A percentile compares a stretch with the other conserved stretches of the same genome.
Evolutionary conservation across 1,140 invertebrate genomes (phyloP).

Genomic region (Polyergus mexicanus): DNA sequence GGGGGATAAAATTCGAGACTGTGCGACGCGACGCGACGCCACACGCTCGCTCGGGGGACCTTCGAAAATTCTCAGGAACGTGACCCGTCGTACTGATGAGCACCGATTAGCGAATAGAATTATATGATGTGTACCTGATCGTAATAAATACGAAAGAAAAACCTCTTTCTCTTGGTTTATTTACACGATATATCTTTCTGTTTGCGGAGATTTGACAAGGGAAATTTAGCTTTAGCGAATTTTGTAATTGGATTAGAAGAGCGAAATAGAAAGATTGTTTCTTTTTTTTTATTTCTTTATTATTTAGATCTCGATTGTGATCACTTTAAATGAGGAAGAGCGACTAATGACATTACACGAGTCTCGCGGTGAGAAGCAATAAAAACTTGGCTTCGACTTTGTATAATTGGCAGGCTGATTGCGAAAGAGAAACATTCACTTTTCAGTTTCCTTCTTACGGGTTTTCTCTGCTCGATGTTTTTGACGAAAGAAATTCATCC

Average conservation of each 20-base stretch:
- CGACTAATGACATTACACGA: conserved; percentile 39
- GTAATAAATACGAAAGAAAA: conserved; percentile 40
- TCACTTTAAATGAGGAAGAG: conserved; percentile 21
- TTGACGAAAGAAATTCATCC: not conserved
- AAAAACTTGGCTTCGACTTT: conserved; percentile 44
- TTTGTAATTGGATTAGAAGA: not conserved
- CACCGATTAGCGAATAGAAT: conserved; percentile 55
- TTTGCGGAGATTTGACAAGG: conserved; percentile 12
- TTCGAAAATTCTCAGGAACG: conserved; percentile 59
- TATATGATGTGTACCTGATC: conserved; percentile 22
- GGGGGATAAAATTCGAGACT: conserved; percentile 59
- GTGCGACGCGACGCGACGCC: conserved; percentile 15
- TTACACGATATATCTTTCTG: conserved; percentile 27
- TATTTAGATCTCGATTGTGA: conserved; percentile 19
- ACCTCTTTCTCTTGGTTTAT: not conserved
- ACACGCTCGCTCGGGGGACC: conserved; percentile 21
- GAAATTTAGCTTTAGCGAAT: not conserved
- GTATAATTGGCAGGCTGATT: conserved; percentile 38
- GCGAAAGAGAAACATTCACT: conserved; percentile 13
- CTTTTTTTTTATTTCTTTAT: conserved; percentile 24
- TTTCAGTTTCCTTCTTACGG: not conserved
- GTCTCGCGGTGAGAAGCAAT: conserved; percentile 19
- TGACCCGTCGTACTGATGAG: conserved; percentile 50
- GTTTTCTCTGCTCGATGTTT: not conserved
- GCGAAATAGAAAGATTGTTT: not conserved